Percentiles rank a stretch among this genome's conserved stretches.
Evolutionary conservation across 1,140 invertebrate genomes (phyloP).

Genomic region (Microplitis mediator): DNA sequence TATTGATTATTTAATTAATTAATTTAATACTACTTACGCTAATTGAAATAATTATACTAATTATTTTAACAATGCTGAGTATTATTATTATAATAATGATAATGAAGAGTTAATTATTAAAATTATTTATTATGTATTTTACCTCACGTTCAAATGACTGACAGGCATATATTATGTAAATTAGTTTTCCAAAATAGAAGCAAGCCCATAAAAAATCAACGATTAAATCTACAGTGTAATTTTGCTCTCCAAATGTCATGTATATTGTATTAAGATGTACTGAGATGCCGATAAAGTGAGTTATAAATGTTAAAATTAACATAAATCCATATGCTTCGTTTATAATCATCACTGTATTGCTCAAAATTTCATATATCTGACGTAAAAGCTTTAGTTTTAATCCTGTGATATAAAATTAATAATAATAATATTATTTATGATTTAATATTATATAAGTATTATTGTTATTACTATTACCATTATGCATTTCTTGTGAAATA

Average conservation of each 20-base stretch:
- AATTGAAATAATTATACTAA: too few species aligned
- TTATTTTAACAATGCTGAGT: too few species aligned
- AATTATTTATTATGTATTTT: neutral
- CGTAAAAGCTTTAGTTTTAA: slow-evolving; percentile 26
- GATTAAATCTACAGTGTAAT: slow-evolving; percentile 16
- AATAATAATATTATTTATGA: neutral
- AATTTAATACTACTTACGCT: too few species aligned
- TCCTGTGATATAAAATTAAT: slow-evolving; percentile 12
- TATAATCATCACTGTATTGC: slow-evolving; percentile 6
- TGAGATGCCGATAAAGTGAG: slow-evolving; percentile 20
- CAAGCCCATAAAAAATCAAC: slow-evolving; percentile 21
- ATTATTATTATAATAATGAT: too few species aligned
- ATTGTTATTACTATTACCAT: slow-evolving; percentile 23
- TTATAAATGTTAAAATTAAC: slow-evolving; percentile 23
- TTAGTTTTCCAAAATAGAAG: slow-evolving; percentile 28
- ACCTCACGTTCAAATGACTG: slow-evolving; percentile 18
- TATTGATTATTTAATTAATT: too few species aligned
- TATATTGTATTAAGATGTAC: slow-evolving; percentile 2
- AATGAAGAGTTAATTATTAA: too few species aligned
- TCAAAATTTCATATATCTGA: slow-evolving; percentile 19
- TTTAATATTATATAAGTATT: neutral
- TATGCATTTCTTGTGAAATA: slow-evolving; percentile 26
- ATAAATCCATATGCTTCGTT: slow-evolving; percentile 24
- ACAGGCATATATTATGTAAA: slow-evolving; percentile 25
- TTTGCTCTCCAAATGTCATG: neutral